Percentiles rank a stretch among this genome's conserved stretches.
Conservation (phyloP, 2,113 vertebrate species). For the Leucopternis melanops region DNA sequence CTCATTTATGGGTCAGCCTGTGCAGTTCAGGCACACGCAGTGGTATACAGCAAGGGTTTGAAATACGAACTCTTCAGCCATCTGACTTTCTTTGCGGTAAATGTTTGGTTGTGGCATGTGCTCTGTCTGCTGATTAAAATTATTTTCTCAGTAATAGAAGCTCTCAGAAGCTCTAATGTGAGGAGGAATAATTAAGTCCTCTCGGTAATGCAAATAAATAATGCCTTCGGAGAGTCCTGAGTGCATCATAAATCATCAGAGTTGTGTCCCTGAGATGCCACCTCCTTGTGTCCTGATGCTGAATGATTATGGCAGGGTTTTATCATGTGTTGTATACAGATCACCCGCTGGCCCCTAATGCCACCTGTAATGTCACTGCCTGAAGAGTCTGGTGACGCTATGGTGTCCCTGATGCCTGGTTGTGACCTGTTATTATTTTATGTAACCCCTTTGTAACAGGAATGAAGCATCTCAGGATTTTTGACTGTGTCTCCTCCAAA, state of each 20-base stretch:
- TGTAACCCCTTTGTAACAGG: background rate
- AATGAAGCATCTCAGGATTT: background rate
- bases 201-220: constrained; percentile 22
- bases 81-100: background rate
- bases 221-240: background rate
- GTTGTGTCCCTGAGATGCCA: background rate
- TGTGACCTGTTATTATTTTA: background rate
- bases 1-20: background rate
- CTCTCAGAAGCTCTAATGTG: background rate
- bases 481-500: background rate
- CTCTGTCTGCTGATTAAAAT: constrained; percentile 18
- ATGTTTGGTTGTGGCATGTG: background rate
- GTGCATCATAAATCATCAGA: background rate
- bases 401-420: background rate
- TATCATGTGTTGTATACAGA: background rate
- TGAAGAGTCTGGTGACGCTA: background rate
- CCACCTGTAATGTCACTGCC: background rate
- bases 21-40: background rate
- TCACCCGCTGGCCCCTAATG: background rate
- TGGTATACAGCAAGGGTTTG: accelerated
- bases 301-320: background rate
- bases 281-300: background rate
- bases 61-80: background rate
- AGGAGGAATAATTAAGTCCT: constrained; percentile 39
- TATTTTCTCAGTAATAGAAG: background rate